These are phyloP conservation scores for Eupleurogrammus muticus DNA, from an alignment of 2,797 vertebrate genomes.

Conservation along the genomic window DNA sequence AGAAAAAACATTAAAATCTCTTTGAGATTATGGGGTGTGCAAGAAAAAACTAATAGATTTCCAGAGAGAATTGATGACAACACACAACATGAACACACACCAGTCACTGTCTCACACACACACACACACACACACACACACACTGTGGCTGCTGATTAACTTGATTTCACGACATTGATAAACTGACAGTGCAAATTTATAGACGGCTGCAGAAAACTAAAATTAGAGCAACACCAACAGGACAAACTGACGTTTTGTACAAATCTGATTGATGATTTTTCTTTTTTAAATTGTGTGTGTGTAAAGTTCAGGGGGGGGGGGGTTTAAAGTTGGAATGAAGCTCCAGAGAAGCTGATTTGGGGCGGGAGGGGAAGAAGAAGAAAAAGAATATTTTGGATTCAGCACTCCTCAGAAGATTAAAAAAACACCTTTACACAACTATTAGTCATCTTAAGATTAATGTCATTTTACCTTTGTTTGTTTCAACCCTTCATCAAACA, in stretches of 20 bases:
- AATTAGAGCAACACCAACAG: constrained; percentile 55
- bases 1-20: constrained; percentile 20
- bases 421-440: constrained; percentile 39
- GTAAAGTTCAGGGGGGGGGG: no score
- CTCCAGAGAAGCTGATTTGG: constrained; percentile 57
- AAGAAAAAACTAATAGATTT: constrained; percentile 31
- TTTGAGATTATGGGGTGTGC: constrained; percentile 31
- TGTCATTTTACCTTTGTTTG: constrained; percentile 39
- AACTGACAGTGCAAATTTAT: constrained; percentile 76
- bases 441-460: constrained; percentile 32
- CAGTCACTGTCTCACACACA: constrained; percentile 28
- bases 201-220: constrained; percentile 65
- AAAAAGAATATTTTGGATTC: constrained; percentile 30
- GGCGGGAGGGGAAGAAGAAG: constrained; percentile 3
- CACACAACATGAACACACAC: constrained; percentile 17
- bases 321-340: constrained; percentile 65
- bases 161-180: constrained; percentile 68
- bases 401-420: constrained; percentile 27
- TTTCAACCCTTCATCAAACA: constrained; percentile 61
- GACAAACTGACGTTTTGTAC: constrained; percentile 62
- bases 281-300: no score
- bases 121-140: constrained; percentile 24
- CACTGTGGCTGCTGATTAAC: constrained; percentile 56
- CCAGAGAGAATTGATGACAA: constrained; percentile 43
- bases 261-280: no score